A percentile compares a stretch with the other conserved stretches of the same genome.
These are phyloP conservation scores for Anguilla obscura DNA, from an alignment of 2,797 vertebrate species.

Conservation along the genomic window DNA sequence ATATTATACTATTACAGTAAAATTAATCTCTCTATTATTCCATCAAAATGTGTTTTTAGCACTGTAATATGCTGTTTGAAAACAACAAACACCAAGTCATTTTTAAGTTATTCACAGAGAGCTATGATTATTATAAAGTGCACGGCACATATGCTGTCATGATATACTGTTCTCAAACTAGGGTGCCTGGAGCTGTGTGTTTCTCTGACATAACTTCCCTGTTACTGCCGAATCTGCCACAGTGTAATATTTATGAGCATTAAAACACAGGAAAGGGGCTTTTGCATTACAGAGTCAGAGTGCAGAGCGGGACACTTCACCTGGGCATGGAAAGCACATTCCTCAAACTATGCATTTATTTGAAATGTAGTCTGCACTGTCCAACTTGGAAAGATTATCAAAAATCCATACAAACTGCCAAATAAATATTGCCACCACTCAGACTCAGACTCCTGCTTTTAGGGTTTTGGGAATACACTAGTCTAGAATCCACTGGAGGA, in stretches of 20 bases:
- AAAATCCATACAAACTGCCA: neutral
- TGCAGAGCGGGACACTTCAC: neutral
- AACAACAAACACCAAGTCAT: neutral
- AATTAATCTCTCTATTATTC: neutral
- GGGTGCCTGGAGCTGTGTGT: neutral
- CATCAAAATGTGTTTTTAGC: neutral
- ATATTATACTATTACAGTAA: too few relatives aligned
- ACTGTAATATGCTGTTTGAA: neutral
- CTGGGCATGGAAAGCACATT: neutral
- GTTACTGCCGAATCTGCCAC: slow-evolving; percentile 7
- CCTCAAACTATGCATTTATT: neutral
- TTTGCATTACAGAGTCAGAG: neutral
- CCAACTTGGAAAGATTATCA: neutral
- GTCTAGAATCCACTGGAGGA: neutral
- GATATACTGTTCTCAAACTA: neutral
- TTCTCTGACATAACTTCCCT: neutral
- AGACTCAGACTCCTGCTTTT: neutral
- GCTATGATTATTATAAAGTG: neutral
- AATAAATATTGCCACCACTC: neutral
- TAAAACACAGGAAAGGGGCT: neutral
- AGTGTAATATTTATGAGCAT: neutral
- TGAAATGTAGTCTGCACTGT: neutral
- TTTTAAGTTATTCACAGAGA: neutral
- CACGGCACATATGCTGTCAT: neutral
- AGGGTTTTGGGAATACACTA: neutral